These are phyloP conservation scores for Valencia hispanica DNA, from an alignment of 2,797 vertebrate genomes.

Conservation along the genomic window DNA sequence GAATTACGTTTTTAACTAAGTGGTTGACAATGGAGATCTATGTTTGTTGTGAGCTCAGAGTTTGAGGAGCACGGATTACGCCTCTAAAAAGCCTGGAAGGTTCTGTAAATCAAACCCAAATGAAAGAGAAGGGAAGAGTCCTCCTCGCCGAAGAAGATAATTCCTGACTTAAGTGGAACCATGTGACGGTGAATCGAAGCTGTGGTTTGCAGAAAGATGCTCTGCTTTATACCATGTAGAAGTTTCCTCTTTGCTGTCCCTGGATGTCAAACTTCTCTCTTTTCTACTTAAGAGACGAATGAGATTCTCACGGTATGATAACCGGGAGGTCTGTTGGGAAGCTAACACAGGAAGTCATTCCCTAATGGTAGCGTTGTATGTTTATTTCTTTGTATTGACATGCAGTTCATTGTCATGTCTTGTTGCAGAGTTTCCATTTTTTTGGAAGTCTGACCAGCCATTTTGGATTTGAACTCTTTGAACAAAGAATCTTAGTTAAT, in stretches of 20 bases:
- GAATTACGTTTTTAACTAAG: not conserved
- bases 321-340: not conserved
- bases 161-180: constrained; percentile 72
- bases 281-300: not conserved
- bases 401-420: too few species aligned
- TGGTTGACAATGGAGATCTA: constrained; percentile 9
- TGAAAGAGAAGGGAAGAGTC: constrained; percentile 63
- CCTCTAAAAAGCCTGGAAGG: constrained; percentile 21
- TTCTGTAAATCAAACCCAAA: constrained; percentile 69
- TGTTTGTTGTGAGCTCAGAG: constrained; percentile 18
- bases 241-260: constrained; percentile 2
- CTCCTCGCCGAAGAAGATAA: constrained; percentile 59
- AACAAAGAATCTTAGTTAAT: too few species aligned
- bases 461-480: too few species aligned
- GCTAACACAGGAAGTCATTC: not conserved
- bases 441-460: too few species aligned
- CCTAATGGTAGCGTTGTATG: too few species aligned
- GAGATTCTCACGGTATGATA: not conserved
- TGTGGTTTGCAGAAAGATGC: constrained; percentile 33
- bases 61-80: not conserved
- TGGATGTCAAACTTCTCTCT: not conserved
- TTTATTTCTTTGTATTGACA: too few species aligned
- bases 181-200: constrained; percentile 54
- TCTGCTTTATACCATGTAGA: constrained; percentile 14
- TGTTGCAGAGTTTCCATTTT: too few species aligned